Conservation (phyloP, 2,113 vertebrate genomes). For the Passer montanus region DNA sequence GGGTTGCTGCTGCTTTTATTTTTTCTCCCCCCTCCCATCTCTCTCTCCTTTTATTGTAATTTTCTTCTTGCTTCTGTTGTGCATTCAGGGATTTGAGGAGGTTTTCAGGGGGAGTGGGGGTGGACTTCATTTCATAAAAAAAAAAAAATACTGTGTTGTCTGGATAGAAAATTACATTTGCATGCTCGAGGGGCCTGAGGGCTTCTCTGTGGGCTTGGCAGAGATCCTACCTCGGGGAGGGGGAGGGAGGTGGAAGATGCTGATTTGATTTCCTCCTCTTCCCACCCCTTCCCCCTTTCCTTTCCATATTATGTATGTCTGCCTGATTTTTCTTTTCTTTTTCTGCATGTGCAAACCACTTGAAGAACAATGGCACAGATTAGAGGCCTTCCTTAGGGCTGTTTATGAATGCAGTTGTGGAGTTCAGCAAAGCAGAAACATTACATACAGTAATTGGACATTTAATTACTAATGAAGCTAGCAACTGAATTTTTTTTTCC, state of each 20-base stretch:
- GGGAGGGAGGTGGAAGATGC: constrained; percentile 63
- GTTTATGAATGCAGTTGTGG: constrained; percentile 76
- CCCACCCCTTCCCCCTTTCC: constrained; percentile 66
- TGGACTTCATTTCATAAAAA: constrained; percentile 70
- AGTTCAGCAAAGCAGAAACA: constrained; percentile 78
- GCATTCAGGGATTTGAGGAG: constrained; percentile 75
- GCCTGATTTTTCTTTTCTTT: constrained; percentile 77
- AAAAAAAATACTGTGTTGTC: constrained; percentile 73
- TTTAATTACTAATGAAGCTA: constrained; percentile 76
- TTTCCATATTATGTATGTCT: constrained; percentile 73
- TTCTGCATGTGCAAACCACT: constrained; percentile 78
- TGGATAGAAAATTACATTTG: constrained; percentile 82
- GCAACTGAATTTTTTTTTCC: constrained; percentile 61
- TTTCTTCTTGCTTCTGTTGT: constrained; percentile 73
- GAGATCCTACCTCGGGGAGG: constrained; percentile 56
- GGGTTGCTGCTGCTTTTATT: constrained; percentile 32
- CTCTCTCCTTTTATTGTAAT: constrained; percentile 71
- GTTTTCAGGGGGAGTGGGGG: constrained; percentile 64
- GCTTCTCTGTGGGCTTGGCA: constrained; percentile 77
- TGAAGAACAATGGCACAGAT: constrained; percentile 82
- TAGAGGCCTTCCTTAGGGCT: constrained; percentile 76
- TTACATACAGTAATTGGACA: constrained; percentile 76
- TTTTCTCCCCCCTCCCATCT: not conserved
- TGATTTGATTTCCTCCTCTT: constrained; percentile 73
- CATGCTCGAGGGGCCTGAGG: constrained; percentile 78